Base-by-base conservation (phyloP, 2,797 vertebrate genomes). In the Arrhamphus sclerolepis region DNA sequence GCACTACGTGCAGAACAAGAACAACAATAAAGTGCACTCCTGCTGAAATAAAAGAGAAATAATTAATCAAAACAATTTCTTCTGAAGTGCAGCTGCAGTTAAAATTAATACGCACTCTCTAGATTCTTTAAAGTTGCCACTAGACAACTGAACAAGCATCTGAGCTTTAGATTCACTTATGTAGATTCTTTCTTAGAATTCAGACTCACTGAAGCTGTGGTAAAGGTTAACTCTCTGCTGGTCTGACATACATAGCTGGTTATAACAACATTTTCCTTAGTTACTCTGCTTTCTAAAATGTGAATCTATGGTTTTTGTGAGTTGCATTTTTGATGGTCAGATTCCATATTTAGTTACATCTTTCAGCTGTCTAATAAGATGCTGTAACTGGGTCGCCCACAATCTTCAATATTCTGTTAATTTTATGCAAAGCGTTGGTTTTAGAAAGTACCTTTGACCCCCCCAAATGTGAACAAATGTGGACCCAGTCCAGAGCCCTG, bases 51-150 rank as follows among this genome's bases (percentile, higher is more conserved):
- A 61, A 58, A 62, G 17, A 43, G 53, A 66, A 46, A 58, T 56
- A 67, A 61, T 75, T 70, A 56, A 56, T 65, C 44, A 19, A 56
- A 65, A 46, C 47, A 20, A 43, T 51, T 62, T 20, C 40, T 24
- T 53, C 2, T 43, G 65, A 64, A 69, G 40, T 67, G 18, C 24
- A 46, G 29, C 42, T 56, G 16, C 62, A 65, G 44, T 47, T 60
- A 43, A 71, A 75, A 56, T 41, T 44, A 63, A 58, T 46, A 56
- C 39, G 48, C 47, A 50, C 17, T 7, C 72, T 51, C 50, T 60
- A 42, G 56, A 54, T 64, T 64, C 46, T 61, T 64, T 56, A 52
- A 61, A 60, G 41, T 57, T 41, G 43, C 44, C 22, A 49, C 8
- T 48, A 42, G 62, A 71, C 56, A 28, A 55, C 7, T 59, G 17